Conservation (phyloP, 1,140 invertebrate genomes). For the Drosophila varians region DNA sequence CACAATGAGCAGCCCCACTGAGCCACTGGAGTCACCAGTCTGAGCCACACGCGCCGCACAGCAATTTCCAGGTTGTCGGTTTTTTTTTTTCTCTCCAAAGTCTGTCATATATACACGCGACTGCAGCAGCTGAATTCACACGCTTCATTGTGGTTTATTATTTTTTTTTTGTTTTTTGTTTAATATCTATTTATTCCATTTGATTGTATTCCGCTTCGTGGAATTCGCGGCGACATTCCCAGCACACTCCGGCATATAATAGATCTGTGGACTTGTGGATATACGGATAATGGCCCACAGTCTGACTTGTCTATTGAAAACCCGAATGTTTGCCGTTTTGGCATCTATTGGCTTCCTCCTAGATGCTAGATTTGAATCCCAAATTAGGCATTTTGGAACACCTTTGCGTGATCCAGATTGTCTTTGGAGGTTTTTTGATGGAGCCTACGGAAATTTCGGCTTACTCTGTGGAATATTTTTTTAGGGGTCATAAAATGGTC, state of each 20-base stretch:
- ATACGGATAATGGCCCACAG: conserved; percentile 38
- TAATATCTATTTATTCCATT: conserved; percentile 27
- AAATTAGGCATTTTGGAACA: conserved; percentile 26
- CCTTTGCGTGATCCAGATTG: conserved; percentile 15
- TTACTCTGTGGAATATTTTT: conserved; percentile 9
- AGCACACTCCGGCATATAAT: conserved; percentile 43
- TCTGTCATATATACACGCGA: conserved; percentile 67
- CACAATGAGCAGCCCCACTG: not conserved
- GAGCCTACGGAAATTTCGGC: not conserved
- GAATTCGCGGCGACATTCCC: conserved; percentile 77
- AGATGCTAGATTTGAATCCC: conserved; percentile 29
- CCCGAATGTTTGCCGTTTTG: conserved; percentile 3
- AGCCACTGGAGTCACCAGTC: conserved; percentile 4
- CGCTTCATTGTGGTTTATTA: conserved; percentile 62
- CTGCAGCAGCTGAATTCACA: conserved; percentile 75
- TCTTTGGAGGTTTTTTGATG: not conserved
- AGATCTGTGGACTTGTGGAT: conserved; percentile 4
- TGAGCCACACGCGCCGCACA: conserved; percentile 64
- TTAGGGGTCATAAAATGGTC: not conserved
- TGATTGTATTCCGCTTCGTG: conserved; percentile 47
- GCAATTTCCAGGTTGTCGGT: conserved; percentile 50
- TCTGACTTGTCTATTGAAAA: conserved; percentile 29
- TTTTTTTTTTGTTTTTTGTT: too few species aligned
- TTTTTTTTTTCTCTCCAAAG: conserved; percentile 58
- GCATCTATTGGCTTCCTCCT: conserved; percentile 1